phyloP scores from a whole-genome alignment of 1,140 invertebrate species.

The Leptoteleia sp. region DNA sequence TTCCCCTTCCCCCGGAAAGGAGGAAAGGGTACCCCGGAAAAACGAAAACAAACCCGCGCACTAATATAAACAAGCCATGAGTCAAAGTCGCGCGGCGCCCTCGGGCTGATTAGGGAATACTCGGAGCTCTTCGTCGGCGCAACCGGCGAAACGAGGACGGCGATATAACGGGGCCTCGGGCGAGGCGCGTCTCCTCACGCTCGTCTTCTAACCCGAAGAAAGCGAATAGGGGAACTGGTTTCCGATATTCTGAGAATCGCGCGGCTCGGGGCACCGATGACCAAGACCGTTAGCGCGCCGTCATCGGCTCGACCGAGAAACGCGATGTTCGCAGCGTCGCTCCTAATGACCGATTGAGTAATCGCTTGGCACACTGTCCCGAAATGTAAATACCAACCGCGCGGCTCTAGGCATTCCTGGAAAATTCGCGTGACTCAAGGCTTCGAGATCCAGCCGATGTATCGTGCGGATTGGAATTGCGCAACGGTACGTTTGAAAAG shows the following conservation, averaged over 20 bases:
- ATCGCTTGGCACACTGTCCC: constrained; percentile 31
- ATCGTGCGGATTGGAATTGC: constrained; percentile 11
- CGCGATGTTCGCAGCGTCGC: constrained; percentile 11
- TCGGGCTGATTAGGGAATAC: constrained; percentile 72
- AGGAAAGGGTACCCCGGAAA: too few relatives aligned
- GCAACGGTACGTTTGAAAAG: too few relatives aligned
- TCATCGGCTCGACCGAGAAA: constrained; percentile 30
- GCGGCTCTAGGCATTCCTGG: constrained; percentile 5
- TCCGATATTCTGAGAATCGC: constrained; percentile 63
- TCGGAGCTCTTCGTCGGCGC: constrained; percentile 13
- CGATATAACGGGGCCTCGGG: constrained; percentile 45
- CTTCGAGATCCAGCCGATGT: constrained; percentile 18
- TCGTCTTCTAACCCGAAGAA: constrained; percentile 65
- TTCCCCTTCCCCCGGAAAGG: too few relatives aligned
- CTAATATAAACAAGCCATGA: too few relatives aligned
- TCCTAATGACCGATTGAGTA: constrained; percentile 54
- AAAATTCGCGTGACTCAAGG: constrained; percentile 20
- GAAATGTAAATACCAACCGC: constrained; percentile 37
- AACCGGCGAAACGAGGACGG: constrained; percentile 4
- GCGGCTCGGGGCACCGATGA: constrained; percentile 28
- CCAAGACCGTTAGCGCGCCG: constrained; percentile 47
- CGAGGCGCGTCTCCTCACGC: constrained; percentile 68
- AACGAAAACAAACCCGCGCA: too few relatives aligned
- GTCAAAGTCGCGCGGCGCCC: constrained; percentile 62
- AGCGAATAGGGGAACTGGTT: constrained; percentile 71